Evolutionary conservation across 2,113 vertebrate genomes (phyloP).

Genomic region (Prunella fulvescens): DNA sequence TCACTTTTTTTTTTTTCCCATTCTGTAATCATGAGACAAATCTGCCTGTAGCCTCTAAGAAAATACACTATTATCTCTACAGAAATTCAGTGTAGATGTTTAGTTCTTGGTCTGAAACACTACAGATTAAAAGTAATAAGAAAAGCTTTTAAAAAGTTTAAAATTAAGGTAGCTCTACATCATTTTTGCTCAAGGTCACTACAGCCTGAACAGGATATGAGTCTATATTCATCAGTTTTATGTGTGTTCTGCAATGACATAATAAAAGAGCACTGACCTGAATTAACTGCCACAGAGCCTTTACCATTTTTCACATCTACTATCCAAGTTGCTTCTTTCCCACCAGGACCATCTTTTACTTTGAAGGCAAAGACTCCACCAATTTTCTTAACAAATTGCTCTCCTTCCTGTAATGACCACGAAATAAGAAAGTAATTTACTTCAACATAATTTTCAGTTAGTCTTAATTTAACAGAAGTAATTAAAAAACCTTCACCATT

Average conservation of each 20-base stretch:
- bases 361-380: constrained; percentile 92
- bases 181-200: not conserved
- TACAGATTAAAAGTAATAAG: not conserved
- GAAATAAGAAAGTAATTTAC: not conserved
- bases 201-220: not conserved
- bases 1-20: not conserved
- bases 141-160: not conserved
- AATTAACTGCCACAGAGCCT: constrained; percentile 81
- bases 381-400: constrained; percentile 88
- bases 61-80: not conserved
- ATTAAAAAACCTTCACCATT: not conserved
- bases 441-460: not conserved
- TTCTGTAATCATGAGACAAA: not conserved
- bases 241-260: not conserved
- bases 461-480: not conserved
- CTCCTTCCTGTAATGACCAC: constrained; percentile 81
- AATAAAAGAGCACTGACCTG: constrained; percentile 75
- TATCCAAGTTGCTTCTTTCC: constrained; percentile 88
- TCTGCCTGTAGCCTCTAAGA: not conserved
- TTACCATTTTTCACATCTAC: constrained; percentile 92
- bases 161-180: not conserved
- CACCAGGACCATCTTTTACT: constrained; percentile 87
- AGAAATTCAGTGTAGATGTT: not conserved
- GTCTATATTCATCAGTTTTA: not conserved
- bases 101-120: not conserved